A percentile compares a stretch with the other conserved stretches of the same genome.
These are phyloP conservation scores for Parapristionchus giblindavisi DNA, from an alignment of 2,888 invertebrate genomes.

Conservation along the genomic window DNA sequence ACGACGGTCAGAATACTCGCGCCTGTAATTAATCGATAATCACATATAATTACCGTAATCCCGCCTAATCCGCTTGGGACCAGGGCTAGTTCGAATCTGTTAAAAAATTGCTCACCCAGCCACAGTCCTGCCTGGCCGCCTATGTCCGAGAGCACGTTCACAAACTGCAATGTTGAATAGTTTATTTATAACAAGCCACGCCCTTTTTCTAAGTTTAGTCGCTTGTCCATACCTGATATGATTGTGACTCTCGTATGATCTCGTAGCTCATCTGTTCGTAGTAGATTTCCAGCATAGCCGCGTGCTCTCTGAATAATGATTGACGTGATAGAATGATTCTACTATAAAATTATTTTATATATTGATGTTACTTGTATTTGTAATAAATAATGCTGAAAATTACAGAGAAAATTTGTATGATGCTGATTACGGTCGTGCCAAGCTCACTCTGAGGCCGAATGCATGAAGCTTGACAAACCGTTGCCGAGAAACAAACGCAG, in stretches of 20 bases:
- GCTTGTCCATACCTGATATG: conserved; percentile 52
- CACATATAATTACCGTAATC: neutral
- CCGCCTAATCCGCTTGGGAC: too few relatives aligned
- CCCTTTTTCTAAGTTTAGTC: neutral
- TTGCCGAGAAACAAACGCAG: too few relatives aligned
- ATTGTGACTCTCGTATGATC: conserved; percentile 61
- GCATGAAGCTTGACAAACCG: conserved; percentile 10
- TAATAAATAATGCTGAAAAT: neutral
- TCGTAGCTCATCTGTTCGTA: conserved; percentile 69
- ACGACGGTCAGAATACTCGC: conserved; percentile 26
- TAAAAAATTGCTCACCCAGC: conserved; percentile 49
- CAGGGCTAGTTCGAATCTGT: too few relatives aligned
- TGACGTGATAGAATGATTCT: too few relatives aligned
- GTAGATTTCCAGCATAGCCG: conserved; percentile 68
- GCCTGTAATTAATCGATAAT: conserved; percentile 13
- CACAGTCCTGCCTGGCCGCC: conserved; percentile 68
- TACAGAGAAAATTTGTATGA: too few relatives aligned
- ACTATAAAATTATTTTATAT: neutral
- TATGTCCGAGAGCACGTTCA: conserved; percentile 65
- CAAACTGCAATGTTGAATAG: conserved; percentile 48
- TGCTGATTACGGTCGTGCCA: too few relatives aligned
- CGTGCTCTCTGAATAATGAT: conserved; percentile 56
- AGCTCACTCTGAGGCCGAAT: too few relatives aligned
- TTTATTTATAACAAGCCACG: neutral
- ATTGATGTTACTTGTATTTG: neutral